Base-by-base conservation (phyloP, 2,888 invertebrate species). In the Gandaritis pyraliata region DNA sequence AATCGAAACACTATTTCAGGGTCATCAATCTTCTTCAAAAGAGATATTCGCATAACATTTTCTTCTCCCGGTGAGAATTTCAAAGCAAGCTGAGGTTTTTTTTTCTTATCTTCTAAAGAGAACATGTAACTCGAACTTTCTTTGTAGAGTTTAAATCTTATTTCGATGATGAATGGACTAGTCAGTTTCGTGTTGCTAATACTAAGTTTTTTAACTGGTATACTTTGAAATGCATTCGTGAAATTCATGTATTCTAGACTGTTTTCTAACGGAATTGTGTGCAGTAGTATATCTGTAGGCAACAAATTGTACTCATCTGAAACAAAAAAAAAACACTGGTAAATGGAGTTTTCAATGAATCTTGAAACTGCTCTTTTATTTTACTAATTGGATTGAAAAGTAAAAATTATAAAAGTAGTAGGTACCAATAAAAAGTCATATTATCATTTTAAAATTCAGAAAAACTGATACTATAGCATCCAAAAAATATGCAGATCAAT, bases 91-190 rank as follows among this genome's bases (percentile, higher is more conserved):
- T 49, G 45, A 33, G 78, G 73, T 1, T 61, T 55, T 0, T 53
- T 53, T 0, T 65, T 55, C 3, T 68, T 51, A 61, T 81, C 71
- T 23, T 72, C 71, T 57, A 90, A 77, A 1, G 82, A 78, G 66
- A 90, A 88, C 5, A 88, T 48, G 52, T 81, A 86, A 7, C 80
- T 66, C 0, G 67, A 55, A n/a, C 56, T 58, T 4, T 60, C 52
- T 13, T 65, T 58, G 6, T 75, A 68, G 1, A 83, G 61, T 64
- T 79, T 83, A 36, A 86, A 81, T 38, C 69, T 68, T 0, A 81
- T 66, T n/a, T 75, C 74, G 48, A 90, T 68, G n/a, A 83, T 70
- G 38, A 82, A 85, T 2, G 85, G 85, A 45, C 69, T 70, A 4
- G 70, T 55, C 11, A 88, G 39, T 16, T 12, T 68, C 33, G 62